phyloP scores from a whole-genome alignment of 2,113 vertebrate genomes.

The Cettia cetti region DNA sequence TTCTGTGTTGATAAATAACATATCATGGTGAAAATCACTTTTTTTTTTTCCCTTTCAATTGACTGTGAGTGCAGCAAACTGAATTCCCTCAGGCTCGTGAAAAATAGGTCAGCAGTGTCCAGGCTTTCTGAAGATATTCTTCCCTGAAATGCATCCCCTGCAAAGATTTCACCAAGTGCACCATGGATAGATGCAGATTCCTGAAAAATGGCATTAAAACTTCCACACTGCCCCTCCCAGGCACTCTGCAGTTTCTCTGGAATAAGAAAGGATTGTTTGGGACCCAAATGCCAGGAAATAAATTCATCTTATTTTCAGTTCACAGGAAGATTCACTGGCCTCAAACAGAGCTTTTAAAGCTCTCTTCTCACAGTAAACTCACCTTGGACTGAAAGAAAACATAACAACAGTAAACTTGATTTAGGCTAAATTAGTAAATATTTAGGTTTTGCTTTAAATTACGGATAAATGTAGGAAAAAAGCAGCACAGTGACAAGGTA shows the following conservation, averaged over 20 bases:
- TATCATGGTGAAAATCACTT: not conserved
- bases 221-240: not conserved
- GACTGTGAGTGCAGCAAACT: not conserved
- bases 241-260: not conserved
- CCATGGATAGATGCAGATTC: not conserved
- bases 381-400: not conserved
- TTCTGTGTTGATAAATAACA: not conserved
- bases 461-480: not conserved
- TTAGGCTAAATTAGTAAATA: not conserved
- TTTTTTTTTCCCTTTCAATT: not conserved
- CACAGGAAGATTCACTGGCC: not conserved
- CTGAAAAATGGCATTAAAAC: not conserved
- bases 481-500: not conserved
- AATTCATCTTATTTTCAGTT: not conserved
- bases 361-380: not conserved
- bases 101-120: constrained; percentile 30
- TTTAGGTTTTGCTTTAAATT: constrained; percentile 30
- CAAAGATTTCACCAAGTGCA: not conserved
- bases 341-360: not conserved
- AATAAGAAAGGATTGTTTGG: not conserved
- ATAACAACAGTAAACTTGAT: not conserved
- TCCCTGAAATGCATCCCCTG: not conserved
- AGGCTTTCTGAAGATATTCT: not conserved
- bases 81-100: not conserved
- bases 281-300: not conserved